phyloP scores from a whole-genome alignment of 92 coral and sea anemone species.

The Palythoa grandiflora region DNA sequence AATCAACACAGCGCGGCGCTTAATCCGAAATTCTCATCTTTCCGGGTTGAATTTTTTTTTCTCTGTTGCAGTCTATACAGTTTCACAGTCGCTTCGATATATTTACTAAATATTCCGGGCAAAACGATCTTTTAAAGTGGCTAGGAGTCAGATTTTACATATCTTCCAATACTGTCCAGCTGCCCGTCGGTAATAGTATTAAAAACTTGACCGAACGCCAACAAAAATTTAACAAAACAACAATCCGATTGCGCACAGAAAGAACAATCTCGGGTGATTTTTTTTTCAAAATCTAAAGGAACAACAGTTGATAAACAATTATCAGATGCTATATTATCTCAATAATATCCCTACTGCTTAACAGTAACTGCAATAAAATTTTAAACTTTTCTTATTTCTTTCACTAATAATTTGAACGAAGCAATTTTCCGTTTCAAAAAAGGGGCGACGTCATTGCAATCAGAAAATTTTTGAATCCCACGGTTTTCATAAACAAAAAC shows the following conservation, averaged over 20 bases:
- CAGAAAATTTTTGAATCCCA: background rate
- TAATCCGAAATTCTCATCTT: slow-evolving; percentile 11
- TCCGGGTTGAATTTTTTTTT: background rate
- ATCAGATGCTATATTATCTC: background rate
- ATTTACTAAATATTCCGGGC: background rate
- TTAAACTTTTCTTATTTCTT: background rate
- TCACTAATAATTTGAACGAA: background rate
- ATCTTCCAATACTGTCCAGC: slow-evolving; percentile 5
- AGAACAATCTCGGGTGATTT: background rate
- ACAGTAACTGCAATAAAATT: background rate
- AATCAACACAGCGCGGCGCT: background rate
- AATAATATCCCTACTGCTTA: background rate
- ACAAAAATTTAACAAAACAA: background rate
- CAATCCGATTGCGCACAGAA: background rate
- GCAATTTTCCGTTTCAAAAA: background rate
- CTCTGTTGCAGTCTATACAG: background rate
- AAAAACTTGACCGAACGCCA: background rate
- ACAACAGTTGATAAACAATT: background rate
- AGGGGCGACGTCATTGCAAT: background rate
- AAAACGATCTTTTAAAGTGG: slow-evolving; percentile 5
- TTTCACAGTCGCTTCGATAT: background rate
- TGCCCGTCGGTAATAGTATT: background rate
- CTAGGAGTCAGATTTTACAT: slow-evolving; percentile 3
- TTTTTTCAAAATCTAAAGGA: background rate
- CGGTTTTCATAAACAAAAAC: no score